Evolutionary conservation across 2,113 vertebrate genomes (phyloP), one percentile per base, ranked within the genome.

Genomic region (Chionis minor): DNA sequence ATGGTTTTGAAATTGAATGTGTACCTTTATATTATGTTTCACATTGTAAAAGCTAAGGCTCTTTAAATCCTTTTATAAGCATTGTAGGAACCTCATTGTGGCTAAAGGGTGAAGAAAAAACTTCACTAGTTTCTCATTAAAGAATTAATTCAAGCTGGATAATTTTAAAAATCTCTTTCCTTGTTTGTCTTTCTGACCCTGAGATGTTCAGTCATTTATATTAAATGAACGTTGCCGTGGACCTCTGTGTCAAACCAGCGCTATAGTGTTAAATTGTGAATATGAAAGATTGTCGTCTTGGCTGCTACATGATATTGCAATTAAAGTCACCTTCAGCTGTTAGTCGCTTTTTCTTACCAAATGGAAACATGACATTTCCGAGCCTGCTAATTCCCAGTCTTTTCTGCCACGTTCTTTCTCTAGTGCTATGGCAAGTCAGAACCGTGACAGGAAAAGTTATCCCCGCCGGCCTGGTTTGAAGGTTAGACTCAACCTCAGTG

Each of bases 231-330:
- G 82, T 74, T 42, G 9, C 72, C 81, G 63, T 38, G 69, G 56
- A 58, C 28, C 15, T 70, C 10, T 66, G 42, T 61, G 52, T 63
- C 63, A 54, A 80, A 88, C 8, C 52, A 80, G 20, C 0, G 0
- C 26, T 70, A 28, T 15, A 30, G 33, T 28, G 59, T 89, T 90
- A 78, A 92, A 55, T 56, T 71, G 54, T 58, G 74, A 88, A 56
- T 77, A 65, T 35, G 30, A 89, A 63, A 71, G 23, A 81, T 92
- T 92, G 81, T 58, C 19, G 85, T 55, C 38, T 80, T 94, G 70
- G 59, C 58, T 88, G 21, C 51, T 89, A 96, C 96, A 93, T 73
- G 81, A 69, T 77, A 94, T 52, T 95, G 21, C 71, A 96, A 75
- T 79, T 95, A 92, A 97, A 93, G 89, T 89, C 4, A 81, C 52